Percentiles rank a stretch among this genome's conserved stretches.
These are phyloP conservation scores for Gallirallus australis DNA, from an alignment of 2,797 vertebrate genomes.

Conservation along the genomic window DNA sequence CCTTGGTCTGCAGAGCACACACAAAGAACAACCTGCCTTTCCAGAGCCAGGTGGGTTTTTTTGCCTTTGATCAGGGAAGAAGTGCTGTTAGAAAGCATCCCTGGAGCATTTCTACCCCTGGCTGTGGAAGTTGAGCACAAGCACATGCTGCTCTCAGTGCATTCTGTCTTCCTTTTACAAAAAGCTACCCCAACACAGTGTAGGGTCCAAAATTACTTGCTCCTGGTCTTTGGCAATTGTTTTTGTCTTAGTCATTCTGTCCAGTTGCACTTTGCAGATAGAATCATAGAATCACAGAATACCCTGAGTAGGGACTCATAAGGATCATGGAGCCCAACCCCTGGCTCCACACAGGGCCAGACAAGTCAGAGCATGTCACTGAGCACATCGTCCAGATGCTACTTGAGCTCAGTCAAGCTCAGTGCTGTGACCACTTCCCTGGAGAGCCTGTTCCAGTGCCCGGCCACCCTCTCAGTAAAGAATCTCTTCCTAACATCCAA, in stretches of 20 bases:
- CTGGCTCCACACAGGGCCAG: no score
- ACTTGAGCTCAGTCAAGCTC: no score
- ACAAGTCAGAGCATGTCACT: no score
- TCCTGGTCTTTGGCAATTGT: background rate
- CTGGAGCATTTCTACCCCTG: background rate
- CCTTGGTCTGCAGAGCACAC: background rate
- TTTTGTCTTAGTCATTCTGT: background rate
- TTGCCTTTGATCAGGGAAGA: background rate
- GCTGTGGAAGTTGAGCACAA: background rate
- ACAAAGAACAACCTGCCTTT: background rate
- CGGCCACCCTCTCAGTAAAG: no score
- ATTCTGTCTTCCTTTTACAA: background rate
- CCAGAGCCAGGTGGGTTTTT: background rate
- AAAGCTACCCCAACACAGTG: accelerated
- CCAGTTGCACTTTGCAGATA: background rate
- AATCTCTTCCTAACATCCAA: no score
- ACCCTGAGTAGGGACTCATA: no score
- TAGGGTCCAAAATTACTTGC: background rate
- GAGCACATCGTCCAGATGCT: no score
- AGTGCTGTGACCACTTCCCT: no score
- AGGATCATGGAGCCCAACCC: no score
- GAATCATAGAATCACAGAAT: no score
- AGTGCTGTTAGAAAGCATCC: background rate
- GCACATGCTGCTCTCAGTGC: accelerated
- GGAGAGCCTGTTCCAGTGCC: no score